Evolutionary conservation across 2,113 vertebrate genomes (phyloP).

Genomic region (Sinocyclocheilus maitianheensis): DNA sequence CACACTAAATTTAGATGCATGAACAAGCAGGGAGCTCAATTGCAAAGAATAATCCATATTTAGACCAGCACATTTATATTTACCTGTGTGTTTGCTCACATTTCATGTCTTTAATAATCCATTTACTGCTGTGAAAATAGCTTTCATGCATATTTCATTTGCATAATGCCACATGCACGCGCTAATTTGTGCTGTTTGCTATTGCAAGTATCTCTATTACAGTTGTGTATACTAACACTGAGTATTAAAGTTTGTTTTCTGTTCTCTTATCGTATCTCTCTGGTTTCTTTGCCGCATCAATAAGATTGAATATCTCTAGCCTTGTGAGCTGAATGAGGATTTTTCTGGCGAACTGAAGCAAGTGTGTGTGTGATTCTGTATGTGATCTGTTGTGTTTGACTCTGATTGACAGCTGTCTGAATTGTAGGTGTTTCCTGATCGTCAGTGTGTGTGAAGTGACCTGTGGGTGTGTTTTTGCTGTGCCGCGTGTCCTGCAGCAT

Average conservation of each 20-base stretch:
- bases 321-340: background rate
- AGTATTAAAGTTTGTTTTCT: background rate
- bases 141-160: background rate
- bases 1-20: background rate
- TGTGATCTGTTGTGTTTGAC: background rate
- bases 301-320: background rate
- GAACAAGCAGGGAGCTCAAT: background rate
- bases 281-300: background rate
- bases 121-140: constrained; percentile 4
- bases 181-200: background rate
- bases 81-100: constrained; percentile 5
- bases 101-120: background rate
- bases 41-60: constrained; percentile 8
- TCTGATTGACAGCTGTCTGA: constrained; percentile 5
- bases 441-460: constrained; percentile 25
- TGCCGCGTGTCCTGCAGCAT: constrained; percentile 47
- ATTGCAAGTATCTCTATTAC: background rate
- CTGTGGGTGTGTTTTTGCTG: constrained; percentile 51
- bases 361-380: background rate
- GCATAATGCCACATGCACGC: background rate
- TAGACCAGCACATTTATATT: background rate
- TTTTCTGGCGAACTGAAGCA: background rate
- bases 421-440: constrained; percentile 5
- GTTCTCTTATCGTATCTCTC: background rate
- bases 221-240: background rate